Base-by-base conservation (phyloP, 2,797 vertebrate species). In the Percopsis omiscomaycus region DNA sequence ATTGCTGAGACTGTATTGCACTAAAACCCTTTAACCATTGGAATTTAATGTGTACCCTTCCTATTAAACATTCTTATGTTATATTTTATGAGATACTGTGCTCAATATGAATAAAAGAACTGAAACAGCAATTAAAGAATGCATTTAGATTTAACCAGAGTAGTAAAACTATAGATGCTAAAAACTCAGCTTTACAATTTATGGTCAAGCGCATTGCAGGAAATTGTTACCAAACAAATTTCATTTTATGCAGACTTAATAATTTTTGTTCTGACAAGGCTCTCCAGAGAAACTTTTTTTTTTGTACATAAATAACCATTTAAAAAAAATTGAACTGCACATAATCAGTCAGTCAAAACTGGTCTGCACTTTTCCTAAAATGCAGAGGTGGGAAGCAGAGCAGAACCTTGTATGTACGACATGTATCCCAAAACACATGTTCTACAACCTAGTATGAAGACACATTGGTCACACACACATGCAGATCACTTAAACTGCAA, bases 1-100 rank as follows among this genome's bases (percentile, higher is more conserved):
- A 61, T 71, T 54, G 22, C 61, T 61, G 52, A 70, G 56, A 46
- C 62, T 78, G 55, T 84, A 89, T 83, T 88, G 85, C 87, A 86
- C 86, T 66, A 29, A 48, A 79, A 60, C 76, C 10, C 4, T 57
- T 79, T 67, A 45, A 66, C 66, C 63, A 55, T 50, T 77, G 51
- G 30, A 77, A 73, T 65, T 66, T 52, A 12, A 56, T 27, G 66
- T 75, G 64, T 52, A 62, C 51, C 64, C 59, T 45, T 64, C 1
- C 0, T 61, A 64, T 28, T 46, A 61, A 67, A 78, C 32, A 58
- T 10, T 27, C 27, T 50, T 37, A 37, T 9, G 5, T 53, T 49
- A 49, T 69, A 56, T 3, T 52, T 10, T 32, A 30, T n/a, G 12
- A 51, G 32, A 30, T 12, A 13, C 62, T 48, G 4, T 61, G 51